Base-by-base conservation (phyloP, 64 coral and sea anemone genomes). In the Actinia tenebrosa region DNA sequence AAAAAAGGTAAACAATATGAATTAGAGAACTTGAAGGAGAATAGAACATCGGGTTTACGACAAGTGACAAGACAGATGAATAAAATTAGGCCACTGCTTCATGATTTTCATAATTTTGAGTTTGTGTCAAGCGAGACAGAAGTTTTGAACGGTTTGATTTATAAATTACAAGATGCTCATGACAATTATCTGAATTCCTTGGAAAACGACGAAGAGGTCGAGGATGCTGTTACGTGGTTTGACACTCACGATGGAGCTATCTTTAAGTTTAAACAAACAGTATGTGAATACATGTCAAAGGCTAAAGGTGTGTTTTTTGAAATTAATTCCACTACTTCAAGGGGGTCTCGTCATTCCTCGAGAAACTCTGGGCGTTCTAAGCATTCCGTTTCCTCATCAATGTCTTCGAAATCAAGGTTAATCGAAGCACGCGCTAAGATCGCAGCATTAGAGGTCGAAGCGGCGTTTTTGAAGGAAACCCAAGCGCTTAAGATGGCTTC, bases 31-130 rank as follows among this genome's bases (percentile, higher is more conserved):
- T 37, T 37, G 30, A 37, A 37, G 30, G 30, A 37, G 87, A 63
- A 18, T 4, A 63, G 60, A 16, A 19, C 60, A 78, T 56, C 79
- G 59, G 87, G 78, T 82, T n/a, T 89, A 55, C 23, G 77, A 26
- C 77, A 82, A 78, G 55, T 89, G 44, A 47, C 87, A 30, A 80
- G 79, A 45, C 22, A 89, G 60, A 89, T 89, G 46, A 83, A 89
- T 89, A 87, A 77, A 26, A 64, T 89, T 16, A 71, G 60, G 20
- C 79, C 80, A 47, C 56, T 89, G 10, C 80, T 89, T 52, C 53
- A 64, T 42, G 80, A 83, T 80, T 78, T 77, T 79, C 62, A 87
- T 59, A 94, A 90, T 77, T 69, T 90, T 87, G 75, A 89, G 26
- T 77, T 79, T 69, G 93, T 94, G 85, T 78, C 88, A 53, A 89